These are phyloP conservation scores for Haplochromis vanheusdeni DNA, from an alignment of 2,113 vertebrate genomes.

Conservation along the genomic window DNA sequence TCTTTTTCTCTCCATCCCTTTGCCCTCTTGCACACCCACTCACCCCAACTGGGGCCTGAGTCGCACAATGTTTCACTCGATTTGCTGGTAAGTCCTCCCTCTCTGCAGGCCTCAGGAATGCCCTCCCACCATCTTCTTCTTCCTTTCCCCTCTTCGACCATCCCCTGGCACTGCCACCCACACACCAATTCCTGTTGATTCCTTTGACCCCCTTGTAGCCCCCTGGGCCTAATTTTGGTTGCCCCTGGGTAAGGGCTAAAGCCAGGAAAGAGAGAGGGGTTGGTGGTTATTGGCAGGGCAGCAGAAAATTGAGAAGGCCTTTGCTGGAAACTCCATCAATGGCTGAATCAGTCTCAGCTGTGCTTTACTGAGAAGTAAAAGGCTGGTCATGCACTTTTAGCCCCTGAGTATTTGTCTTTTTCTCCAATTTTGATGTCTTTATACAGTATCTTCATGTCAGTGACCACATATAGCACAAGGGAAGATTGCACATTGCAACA, in stretches of 20 bases:
- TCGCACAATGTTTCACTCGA: constrained; percentile 44
- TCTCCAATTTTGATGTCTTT: constrained; percentile 38
- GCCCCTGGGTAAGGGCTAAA: constrained; percentile 35
- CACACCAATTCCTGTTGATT: constrained; percentile 61
- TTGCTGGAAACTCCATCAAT: constrained; percentile 73
- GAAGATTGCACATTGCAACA: neutral
- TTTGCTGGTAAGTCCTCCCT: constrained; percentile 39
- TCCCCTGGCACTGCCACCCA: constrained; percentile 71
- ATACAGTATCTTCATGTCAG: constrained; percentile 10
- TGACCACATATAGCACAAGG: constrained; percentile 10
- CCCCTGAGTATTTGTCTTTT: constrained; percentile 17
- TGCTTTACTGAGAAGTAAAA: constrained; percentile 31
- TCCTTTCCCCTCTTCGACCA: neutral
- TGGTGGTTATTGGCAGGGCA: constrained; percentile 68
- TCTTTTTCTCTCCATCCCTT: neutral
- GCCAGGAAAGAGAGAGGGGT: constrained; percentile 53
- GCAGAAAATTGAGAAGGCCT: constrained; percentile 62
- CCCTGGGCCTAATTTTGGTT: constrained; percentile 35
- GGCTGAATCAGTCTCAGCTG: constrained; percentile 68
- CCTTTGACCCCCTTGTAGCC: constrained; percentile 5
- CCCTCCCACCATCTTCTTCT: constrained; percentile 38
- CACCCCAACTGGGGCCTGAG: constrained; percentile 2
- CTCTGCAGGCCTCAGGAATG: constrained; percentile 8
- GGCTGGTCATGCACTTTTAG: constrained; percentile 29
- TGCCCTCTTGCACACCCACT: constrained; percentile 38